A percentile compares a stretch with the other conserved stretches of the same genome.
These are phyloP conservation scores for Dolichotis patagonum DNA, from an alignment of 2,113 vertebrate species.

Conservation along the genomic window DNA sequence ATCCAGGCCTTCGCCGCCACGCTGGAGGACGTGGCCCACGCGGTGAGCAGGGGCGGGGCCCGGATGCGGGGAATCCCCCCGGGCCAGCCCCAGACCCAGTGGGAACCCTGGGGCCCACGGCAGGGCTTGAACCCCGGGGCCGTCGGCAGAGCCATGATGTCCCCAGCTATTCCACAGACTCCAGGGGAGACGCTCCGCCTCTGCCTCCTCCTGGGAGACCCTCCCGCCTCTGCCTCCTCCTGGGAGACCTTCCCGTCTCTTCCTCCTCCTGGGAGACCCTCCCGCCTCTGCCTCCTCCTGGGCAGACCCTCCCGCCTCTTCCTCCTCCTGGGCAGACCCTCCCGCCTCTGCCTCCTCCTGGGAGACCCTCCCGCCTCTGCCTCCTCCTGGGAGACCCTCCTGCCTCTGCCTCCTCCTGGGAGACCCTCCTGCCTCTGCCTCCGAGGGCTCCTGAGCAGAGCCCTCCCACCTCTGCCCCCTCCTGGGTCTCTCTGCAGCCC, in stretches of 20 bases:
- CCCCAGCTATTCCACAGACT: not conserved
- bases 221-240: too few relatives aligned
- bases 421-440: too few relatives aligned
- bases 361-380: not conserved
- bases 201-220: not conserved
- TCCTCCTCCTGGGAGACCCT: too few relatives aligned
- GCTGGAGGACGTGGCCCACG: conserved; percentile 93
- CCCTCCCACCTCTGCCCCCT: not conserved
- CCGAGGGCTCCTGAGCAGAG: not conserved
- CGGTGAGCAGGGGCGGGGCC: conserved; percentile 88
- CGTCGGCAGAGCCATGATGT: fast-evolving
- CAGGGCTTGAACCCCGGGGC: not conserved
- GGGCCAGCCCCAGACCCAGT: not conserved
- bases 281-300: not conserved
- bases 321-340: not conserved
- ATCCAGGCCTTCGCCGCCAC: conserved; percentile 96
- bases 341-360: not conserved
- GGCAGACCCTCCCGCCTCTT: not conserved
- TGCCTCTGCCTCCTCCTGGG: too few relatives aligned
- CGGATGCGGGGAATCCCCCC: too few relatives aligned
- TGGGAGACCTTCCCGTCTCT: too few relatives aligned
- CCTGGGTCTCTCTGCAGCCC: too few relatives aligned
- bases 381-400: too few relatives aligned
- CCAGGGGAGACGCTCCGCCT: not conserved
- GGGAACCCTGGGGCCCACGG: not conserved